Evolutionary conservation across 2,888 invertebrate genomes (phyloP), one percentile per base, ranked within the genome.

Genomic region (Encarsia formosa): DNA sequence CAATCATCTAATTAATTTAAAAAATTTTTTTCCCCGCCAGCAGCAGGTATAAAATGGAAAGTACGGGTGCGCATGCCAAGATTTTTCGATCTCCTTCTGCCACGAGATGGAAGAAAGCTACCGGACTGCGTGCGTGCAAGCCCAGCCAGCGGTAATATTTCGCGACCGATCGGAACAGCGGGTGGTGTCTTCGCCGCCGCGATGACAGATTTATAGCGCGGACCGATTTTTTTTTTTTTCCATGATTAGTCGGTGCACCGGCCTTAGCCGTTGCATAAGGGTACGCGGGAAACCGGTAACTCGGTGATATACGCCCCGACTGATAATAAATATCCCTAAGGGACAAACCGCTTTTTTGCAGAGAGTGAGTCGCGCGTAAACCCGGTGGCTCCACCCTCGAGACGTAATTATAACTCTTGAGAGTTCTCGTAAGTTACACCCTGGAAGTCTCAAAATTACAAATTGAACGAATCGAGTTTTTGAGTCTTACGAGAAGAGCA

Each of bases 241-340:
- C 24, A 34, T 20, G 15, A 32, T 29, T 37, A 22, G 16, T 16
- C 20, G 26, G 39, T n/a, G 9, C 9, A 19, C 22, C 22, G n/a
- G 42, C 13, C 23, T 26, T 58, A 59, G 54, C 57, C 58, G 59
- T 63, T 63, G 60, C 59, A 57, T 59, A 63, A 63, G 58, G 57
- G 59, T 56, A 54, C 43, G 35, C 31, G 41, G 42, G 42, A 52
- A 43, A 46, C 45, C 23, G 9, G 32, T 20, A 11, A 37, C 13
- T 23, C n/a, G n/a, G 29, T 53, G 42, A 49, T 49, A 49, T 49
- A 46, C 29, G 34, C 49, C 8, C 23, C 19, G 41, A 9, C 31
- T 32, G 37, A 46, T 54, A 54, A 49, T 42, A 38, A 54, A 54
- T 50, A 39, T 37, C 54, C 46, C 39, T 39, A 43, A 50, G 45